Evolutionary conservation across 1,140 invertebrate genomes (phyloP).

Genomic region (Drosophila nannoptera): DNA sequence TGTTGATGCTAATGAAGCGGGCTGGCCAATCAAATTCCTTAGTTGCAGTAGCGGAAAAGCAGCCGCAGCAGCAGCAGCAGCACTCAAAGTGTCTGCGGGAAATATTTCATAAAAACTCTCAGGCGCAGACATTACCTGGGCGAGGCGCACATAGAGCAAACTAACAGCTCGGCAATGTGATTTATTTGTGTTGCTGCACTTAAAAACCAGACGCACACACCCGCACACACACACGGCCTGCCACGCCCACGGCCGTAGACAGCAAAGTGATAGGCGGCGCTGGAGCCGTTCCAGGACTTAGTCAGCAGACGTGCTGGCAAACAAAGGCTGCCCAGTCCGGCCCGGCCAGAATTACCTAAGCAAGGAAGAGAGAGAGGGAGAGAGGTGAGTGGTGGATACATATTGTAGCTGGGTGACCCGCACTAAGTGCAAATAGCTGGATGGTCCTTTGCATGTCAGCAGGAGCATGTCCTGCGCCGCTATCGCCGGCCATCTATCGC

Average conservation of each 20-base stretch:
- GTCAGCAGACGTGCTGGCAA: slow-evolving; percentile 55
- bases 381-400: neutral
- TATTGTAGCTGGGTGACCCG: neutral
- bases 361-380: slow-evolving; percentile 4
- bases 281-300: slow-evolving; percentile 46
- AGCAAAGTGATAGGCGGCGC: slow-evolving; percentile 46
- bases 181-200: slow-evolving; percentile 71
- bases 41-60: slow-evolving; percentile 30
- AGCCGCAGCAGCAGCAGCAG: too few species aligned
- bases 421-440: slow-evolving; percentile 43
- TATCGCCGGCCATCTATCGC: slow-evolving; percentile 45
- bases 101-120: slow-evolving; percentile 67
- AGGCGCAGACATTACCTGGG: slow-evolving; percentile 63
- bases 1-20: slow-evolving; percentile 68
- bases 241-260: slow-evolving; percentile 44
- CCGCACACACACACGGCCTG: slow-evolving; percentile 51
- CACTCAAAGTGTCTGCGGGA: slow-evolving; percentile 59
- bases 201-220: slow-evolving; percentile 69
- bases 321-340: slow-evolving; percentile 45
- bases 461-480: slow-evolving; percentile 46
- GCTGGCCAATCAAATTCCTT: slow-evolving; percentile 36
- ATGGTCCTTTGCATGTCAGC: slow-evolving; percentile 36
- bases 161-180: slow-evolving; percentile 54
- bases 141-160: slow-evolving; percentile 1
- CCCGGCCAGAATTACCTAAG: slow-evolving; percentile 62